Base-by-base conservation (phyloP, 1,140 invertebrate species). In the Drosophila guanche region DNA sequence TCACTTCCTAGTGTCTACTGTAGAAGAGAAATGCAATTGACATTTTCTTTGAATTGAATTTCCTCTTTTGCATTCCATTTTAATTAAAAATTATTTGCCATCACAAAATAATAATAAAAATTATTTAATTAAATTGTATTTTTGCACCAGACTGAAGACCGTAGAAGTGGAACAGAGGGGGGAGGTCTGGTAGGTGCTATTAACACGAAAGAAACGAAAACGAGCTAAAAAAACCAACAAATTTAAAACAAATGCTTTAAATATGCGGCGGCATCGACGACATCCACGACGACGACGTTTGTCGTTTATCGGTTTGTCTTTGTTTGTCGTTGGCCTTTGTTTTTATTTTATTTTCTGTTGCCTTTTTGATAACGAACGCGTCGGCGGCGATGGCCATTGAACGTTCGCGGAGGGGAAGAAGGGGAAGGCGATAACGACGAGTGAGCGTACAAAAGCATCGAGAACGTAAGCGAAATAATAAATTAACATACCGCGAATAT, bases 311-410 rank as follows among this genome's bases (percentile, higher is more conserved):
- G 51, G 65, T 54, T 68, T 67, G 29, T 16, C 62, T 54, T 65
- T 67, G 61, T 22, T 55, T 67, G 65, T 54, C 42, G 42, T 62
- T 52, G 25, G 57, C 46, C 33, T 51, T 60, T 55, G 29, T 43
- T 43, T 37, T 37, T 37, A 8, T 10, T 10, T 37, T 10, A 8
- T 10, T 37, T 37, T 37, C 10, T 37, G 45, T 59, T 68, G 67
- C 51, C 43, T 52, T 48, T 68, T 68, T 75, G 70, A 75, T 74
- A 74, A 74, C 70, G 58, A 73, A 72, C 57, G 20, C 33, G 33
- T 37, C 33, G 33, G 33, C 10, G 33, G 10, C 33, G 33, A 12
- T 37, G 33, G 33, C 33, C 33, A 10, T 12, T 37, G 33, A 10
- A 3, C 0, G 8, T 4, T 0, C 8, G 27, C 27, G 33, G 33